Conservation (phyloP, 2,113 vertebrate genomes). For the Xenotilapia leptura region DNA sequence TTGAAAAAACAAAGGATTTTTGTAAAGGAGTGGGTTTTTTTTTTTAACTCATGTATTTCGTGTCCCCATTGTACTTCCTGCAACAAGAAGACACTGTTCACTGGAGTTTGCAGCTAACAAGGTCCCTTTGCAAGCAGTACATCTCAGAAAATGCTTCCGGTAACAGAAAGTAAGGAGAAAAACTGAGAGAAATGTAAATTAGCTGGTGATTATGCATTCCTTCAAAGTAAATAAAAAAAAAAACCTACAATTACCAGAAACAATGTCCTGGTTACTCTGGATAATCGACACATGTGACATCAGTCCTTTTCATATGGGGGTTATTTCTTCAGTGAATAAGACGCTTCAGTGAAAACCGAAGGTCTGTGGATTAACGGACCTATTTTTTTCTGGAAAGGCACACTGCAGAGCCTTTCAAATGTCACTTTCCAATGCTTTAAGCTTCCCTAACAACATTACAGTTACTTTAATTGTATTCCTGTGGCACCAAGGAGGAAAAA, state of each 20-base stretch:
- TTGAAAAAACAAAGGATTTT: background rate
- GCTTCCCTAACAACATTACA: background rate
- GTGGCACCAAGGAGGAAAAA: background rate
- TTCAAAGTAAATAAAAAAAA: constrained; percentile 24
- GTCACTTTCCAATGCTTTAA: background rate
- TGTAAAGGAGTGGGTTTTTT: rapidly evolving
- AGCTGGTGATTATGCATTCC: constrained; percentile 38
- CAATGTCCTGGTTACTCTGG: constrained; percentile 18
- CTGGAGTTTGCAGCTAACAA: background rate
- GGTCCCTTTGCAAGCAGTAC: background rate
- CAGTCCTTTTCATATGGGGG: background rate
- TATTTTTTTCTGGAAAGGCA: background rate
- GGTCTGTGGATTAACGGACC: constrained; percentile 2
- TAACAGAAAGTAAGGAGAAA: background rate
- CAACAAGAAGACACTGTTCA: background rate
- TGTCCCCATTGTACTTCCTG: background rate
- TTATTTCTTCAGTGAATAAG: background rate
- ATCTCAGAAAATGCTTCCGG: background rate
- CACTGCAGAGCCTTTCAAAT: background rate
- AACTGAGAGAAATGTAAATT: constrained; percentile 24
- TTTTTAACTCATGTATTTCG: background rate
- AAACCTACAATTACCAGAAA: constrained; percentile 34
- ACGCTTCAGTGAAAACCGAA: background rate
- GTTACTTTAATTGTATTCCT: background rate
- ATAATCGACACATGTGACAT: constrained; percentile 29